Evolutionary conservation across 1,140 invertebrate species (phyloP).

Genomic region (Doryteuthis pealeii): DNA sequence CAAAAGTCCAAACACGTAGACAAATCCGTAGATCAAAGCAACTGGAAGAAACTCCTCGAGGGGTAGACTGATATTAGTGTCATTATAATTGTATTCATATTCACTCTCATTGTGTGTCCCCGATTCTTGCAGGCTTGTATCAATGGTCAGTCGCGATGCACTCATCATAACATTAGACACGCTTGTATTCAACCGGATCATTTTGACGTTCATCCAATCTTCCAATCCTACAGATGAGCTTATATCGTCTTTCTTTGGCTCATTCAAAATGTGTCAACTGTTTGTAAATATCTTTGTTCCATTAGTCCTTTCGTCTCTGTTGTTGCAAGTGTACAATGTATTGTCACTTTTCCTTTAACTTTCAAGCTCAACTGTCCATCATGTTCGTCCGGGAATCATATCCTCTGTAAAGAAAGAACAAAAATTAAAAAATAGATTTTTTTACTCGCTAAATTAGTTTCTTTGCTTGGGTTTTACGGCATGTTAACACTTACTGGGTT

Average conservation of each 20-base stretch:
- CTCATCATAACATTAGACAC: not conserved
- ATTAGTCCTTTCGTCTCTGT: not conserved
- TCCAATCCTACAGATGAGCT: not conserved
- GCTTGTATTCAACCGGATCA: not conserved
- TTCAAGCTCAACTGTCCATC: no score
- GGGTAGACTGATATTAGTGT: conserved; percentile 50
- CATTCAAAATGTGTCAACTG: not conserved
- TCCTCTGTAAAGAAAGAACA: no score
- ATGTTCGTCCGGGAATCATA: no score
- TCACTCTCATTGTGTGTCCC: conserved; percentile 9
- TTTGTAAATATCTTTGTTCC: not conserved
- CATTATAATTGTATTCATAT: conserved; percentile 61
- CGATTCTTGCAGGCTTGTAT: not conserved
- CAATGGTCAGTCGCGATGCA: not conserved
- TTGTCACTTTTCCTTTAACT: no score
- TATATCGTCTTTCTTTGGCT: not conserved
- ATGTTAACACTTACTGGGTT: no score
- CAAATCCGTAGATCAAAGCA: conserved; percentile 67
- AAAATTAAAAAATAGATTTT: no score
- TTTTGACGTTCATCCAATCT: not conserved
- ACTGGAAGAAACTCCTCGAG: conserved; percentile 67
- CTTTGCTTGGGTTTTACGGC: no score
- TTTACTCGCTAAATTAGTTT: no score
- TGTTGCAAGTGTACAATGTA: no score
- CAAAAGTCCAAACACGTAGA: conserved; percentile 67